These are phyloP conservation scores for Lathamus discolor DNA, from an alignment of 2,113 vertebrate species.

Conservation along the genomic window DNA sequence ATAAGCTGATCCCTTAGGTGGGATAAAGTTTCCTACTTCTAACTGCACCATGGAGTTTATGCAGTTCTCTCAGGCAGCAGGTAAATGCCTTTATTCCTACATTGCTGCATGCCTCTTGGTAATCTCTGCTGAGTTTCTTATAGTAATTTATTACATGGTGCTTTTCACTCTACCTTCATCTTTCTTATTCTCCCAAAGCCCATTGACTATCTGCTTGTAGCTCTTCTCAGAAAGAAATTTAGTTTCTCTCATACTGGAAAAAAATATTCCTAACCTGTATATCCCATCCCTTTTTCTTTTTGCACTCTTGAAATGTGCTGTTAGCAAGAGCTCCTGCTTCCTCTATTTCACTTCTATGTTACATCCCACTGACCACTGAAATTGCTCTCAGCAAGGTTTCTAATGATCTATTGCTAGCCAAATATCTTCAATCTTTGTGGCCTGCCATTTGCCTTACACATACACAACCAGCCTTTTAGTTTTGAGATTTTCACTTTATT, in stretches of 20 bases:
- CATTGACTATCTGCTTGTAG: neutral
- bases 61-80: neutral
- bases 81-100: neutral
- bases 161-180: neutral
- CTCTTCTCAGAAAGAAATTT: neutral
- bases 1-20: neutral
- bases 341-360: neutral
- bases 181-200: neutral
- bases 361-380: neutral
- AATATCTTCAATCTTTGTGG: neutral
- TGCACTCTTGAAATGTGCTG: neutral
- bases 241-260: neutral
- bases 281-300: neutral
- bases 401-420: neutral
- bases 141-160: neutral
- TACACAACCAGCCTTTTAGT: neutral
- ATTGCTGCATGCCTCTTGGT: neutral
- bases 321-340: neutral
- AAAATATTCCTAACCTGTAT: neutral
- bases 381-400: conserved; percentile 10
- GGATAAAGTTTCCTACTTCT: neutral
- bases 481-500: neutral
- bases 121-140: neutral
- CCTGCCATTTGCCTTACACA: neutral
- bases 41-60: neutral